Evolutionary conservation across 30 jellyfish, hydroid and myxozoan species (phyloP).

Genomic region (Hydractinia echinata): DNA sequence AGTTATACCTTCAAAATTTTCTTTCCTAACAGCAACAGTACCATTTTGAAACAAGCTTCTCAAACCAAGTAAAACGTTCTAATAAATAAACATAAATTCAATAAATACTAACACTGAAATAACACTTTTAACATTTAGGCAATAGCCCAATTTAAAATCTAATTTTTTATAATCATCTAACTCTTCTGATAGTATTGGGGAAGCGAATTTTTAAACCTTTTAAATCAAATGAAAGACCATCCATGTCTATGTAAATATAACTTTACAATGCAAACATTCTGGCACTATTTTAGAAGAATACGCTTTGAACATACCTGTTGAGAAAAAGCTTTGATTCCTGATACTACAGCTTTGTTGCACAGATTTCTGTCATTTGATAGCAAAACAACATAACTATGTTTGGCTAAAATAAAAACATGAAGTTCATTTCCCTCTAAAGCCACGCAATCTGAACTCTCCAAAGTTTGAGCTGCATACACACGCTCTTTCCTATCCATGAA

Average conservation of each 20-base stretch:
- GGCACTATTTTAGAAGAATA: too few species aligned
- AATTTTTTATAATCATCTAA: too few species aligned
- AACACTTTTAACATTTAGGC: too few species aligned
- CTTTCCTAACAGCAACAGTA: slow-evolving; percentile 65
- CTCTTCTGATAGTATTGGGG: too few species aligned
- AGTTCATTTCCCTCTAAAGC: background rate
- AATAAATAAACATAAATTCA: background rate
- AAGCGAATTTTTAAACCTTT: too few species aligned
- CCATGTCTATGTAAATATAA: too few species aligned
- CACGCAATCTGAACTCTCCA: background rate
- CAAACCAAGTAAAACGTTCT: slow-evolving; percentile 62
- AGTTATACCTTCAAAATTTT: slow-evolving; percentile 59
- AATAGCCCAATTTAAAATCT: too few species aligned
- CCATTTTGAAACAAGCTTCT: slow-evolving; percentile 81
- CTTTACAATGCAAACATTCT: too few species aligned
- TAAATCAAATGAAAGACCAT: too few species aligned
- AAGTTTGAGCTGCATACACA: too few species aligned
- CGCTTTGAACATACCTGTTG: slow-evolving; percentile 43
- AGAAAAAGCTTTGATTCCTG: slow-evolving; percentile 70
- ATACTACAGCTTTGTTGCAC: slow-evolving; percentile 72
- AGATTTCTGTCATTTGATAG: slow-evolving; percentile 85
- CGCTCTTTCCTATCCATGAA: too few species aligned
- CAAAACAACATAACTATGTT: slow-evolving; percentile 47
- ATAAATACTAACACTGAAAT: background rate
- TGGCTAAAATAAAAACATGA: slow-evolving; percentile 27